These are phyloP conservation scores for Silurus glanis DNA, from an alignment of 2,113 vertebrate species.

Conservation along the genomic window DNA sequence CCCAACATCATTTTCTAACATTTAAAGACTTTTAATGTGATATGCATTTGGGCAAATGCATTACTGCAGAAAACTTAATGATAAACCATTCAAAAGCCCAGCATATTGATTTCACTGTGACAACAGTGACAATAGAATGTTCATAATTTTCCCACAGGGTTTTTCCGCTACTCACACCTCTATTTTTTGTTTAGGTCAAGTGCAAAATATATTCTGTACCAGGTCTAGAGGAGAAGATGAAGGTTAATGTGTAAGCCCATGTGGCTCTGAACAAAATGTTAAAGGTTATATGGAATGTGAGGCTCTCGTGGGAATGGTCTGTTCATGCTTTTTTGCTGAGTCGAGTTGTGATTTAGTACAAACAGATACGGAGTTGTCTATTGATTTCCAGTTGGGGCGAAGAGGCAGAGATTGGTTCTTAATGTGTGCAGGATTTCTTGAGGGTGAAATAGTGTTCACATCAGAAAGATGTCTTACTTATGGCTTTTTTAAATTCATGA, in stretches of 20 bases:
- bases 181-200: too few species aligned
- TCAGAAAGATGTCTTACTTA: background rate
- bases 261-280: constrained; percentile 23
- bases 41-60: background rate
- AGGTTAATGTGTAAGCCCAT: constrained; percentile 21
- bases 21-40: background rate
- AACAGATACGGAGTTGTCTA: constrained; percentile 52
- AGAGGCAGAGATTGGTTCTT: constrained; percentile 9
- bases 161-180: background rate
- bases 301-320: constrained; percentile 47
- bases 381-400: constrained; percentile 54
- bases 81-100: background rate
- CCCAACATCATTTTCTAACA: background rate
- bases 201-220: background rate
- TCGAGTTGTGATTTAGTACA: constrained; percentile 62
- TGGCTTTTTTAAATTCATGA: background rate
- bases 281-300: constrained; percentile 42
- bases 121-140: background rate
- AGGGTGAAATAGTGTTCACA: background rate
- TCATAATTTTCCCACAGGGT: background rate
- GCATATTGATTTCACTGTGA: background rate
- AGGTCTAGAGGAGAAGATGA: background rate
- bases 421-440: constrained; percentile 29
- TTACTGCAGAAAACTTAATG: background rate
- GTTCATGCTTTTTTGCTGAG: constrained; percentile 64